phyloP scores from a whole-genome alignment of 2,113 vertebrate species.

The Elephas maximus region DNA sequence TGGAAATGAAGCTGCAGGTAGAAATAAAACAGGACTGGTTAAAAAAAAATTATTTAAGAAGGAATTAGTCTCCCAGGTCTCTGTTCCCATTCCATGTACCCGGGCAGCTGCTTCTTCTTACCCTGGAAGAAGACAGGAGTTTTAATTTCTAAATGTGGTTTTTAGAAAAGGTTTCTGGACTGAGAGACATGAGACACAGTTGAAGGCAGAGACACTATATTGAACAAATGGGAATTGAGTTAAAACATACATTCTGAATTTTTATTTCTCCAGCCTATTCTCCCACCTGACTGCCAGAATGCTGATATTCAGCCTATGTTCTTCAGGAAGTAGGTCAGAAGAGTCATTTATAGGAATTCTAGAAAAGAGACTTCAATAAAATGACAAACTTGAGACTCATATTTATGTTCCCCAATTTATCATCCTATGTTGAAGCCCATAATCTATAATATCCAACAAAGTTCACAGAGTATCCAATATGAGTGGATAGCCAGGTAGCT shows the following conservation, averaged over 20 bases:
- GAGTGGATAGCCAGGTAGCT: not conserved
- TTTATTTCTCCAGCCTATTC: not conserved
- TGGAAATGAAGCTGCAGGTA: not conserved
- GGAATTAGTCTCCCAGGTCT: not conserved
- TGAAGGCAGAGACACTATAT: not conserved
- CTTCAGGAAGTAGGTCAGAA: not conserved
- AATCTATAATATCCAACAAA: not conserved
- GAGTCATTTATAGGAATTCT: not conserved
- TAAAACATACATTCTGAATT: not conserved
- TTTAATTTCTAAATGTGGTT: not conserved
- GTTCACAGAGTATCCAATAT: no score
- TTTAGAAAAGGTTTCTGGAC: not conserved
- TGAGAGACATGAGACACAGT: not conserved
- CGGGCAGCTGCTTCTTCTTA: not conserved
- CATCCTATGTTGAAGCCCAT: not conserved
- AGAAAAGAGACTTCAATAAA: slow-evolving; percentile 3
- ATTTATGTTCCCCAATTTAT: not conserved
- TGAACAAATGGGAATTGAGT: not conserved
- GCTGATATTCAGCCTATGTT: not conserved
- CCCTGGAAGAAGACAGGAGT: not conserved
- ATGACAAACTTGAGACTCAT: not conserved
- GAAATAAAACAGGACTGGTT: not conserved
- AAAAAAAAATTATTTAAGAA: not conserved
- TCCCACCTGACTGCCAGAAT: not conserved
- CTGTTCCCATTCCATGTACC: not conserved